These are phyloP conservation scores for Oncorhynchus nerka DNA, from an alignment of 2,113 vertebrate species.

Conservation along the genomic window DNA sequence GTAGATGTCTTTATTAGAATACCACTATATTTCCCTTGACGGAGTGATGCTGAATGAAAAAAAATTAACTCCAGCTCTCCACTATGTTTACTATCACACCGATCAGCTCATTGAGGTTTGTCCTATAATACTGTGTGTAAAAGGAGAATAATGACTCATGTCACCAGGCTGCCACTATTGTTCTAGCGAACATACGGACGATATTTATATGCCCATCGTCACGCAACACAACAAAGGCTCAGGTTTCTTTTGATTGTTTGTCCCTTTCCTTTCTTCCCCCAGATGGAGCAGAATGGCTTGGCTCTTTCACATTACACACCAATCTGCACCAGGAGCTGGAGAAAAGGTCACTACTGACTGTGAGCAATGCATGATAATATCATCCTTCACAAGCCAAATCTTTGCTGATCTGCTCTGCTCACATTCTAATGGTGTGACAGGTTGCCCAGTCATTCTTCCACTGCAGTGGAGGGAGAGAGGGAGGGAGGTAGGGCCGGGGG, in stretches of 20 bases:
- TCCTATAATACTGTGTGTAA: neutral
- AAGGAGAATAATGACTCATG: neutral
- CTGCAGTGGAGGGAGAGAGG: neutral
- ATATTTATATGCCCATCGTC: neutral
- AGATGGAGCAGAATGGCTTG: neutral
- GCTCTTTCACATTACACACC: neutral
- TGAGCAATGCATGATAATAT: slow-evolving; percentile 5
- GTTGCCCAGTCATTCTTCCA: neutral
- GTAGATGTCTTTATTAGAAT: too few relatives aligned
- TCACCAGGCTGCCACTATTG: neutral
- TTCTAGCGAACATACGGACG: neutral
- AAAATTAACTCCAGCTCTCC: too few relatives aligned
- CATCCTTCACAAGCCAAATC: neutral
- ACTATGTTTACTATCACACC: neutral
- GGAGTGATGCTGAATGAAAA: too few relatives aligned
- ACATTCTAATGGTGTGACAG: neutral
- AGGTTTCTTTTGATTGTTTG: neutral
- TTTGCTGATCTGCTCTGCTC: neutral
- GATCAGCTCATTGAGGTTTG: neutral
- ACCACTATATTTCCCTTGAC: too few relatives aligned
- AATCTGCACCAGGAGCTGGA: neutral
- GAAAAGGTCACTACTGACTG: neutral
- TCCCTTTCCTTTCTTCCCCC: neutral
- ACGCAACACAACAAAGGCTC: slow-evolving; percentile 1
- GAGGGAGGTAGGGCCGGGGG: neutral